Percentiles rank a stretch among this genome's conserved stretches.
Evolutionary conservation across 1,140 invertebrate genomes (phyloP).

Genomic region (Littorina saxatilis): DNA sequence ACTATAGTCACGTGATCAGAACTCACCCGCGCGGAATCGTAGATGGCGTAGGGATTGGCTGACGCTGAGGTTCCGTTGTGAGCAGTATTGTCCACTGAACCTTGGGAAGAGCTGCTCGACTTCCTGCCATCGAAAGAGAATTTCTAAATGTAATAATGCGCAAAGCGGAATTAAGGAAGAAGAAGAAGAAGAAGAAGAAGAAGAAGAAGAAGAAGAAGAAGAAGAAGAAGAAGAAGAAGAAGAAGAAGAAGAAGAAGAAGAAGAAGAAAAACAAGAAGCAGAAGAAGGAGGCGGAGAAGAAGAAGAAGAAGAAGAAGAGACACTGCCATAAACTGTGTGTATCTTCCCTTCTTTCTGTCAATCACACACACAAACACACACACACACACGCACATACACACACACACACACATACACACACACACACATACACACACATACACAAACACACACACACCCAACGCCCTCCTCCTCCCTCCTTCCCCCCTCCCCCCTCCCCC

Average conservation of each 20-base stretch:
- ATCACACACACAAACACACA: neutral
- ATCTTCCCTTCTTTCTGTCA: too few relatives aligned
- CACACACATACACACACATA: too few relatives aligned
- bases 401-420: neutral
- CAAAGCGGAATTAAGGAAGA: neutral
- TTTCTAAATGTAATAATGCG: neutral
- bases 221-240: neutral
- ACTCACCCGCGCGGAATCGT: constrained; percentile 24
- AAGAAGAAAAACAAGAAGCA: neutral
- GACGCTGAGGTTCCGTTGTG: constrained; percentile 56
- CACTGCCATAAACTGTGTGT: too few relatives aligned
- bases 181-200: neutral
- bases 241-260: neutral
- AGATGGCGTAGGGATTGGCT: neutral
- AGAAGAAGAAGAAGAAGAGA: neutral
- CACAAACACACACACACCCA: too few relatives aligned
- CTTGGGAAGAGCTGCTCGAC: constrained; percentile 70
- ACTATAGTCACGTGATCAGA: too few relatives aligned
- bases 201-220: too few relatives aligned
- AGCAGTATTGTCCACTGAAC: constrained; percentile 61
- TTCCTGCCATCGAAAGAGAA: too few relatives aligned
- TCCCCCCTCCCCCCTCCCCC: too few relatives aligned
- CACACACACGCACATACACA: neutral
- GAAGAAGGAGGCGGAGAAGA: neutral
- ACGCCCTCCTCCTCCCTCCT: too few relatives aligned